Conservation (phyloP, 2,113 vertebrate species). For the Arothron firmamentum region DNA sequence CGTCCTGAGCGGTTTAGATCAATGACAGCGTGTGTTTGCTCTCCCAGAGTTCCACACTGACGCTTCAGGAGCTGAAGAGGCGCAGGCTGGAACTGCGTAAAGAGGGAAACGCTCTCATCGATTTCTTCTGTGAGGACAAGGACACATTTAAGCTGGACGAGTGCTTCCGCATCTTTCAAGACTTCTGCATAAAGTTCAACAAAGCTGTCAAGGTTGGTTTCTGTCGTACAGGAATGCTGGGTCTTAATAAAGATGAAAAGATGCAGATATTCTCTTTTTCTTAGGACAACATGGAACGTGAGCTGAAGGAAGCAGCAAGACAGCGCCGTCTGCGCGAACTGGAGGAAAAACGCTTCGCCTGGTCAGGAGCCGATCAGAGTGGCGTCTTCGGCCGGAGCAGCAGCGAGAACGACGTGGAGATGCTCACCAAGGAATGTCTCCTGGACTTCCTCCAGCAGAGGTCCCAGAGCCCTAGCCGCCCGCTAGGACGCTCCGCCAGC, state of each 20-base stretch:
- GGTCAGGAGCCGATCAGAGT: slow-evolving; percentile 75
- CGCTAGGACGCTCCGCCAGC: slow-evolving; percentile 80
- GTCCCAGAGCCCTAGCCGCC: slow-evolving; percentile 83
- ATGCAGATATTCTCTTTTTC: not conserved
- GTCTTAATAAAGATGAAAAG: not conserved
- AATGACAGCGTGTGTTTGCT: slow-evolving; percentile 9
- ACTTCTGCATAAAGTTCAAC: slow-evolving; percentile 92
- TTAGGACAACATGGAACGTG: slow-evolving; percentile 87
- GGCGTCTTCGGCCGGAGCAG: slow-evolving; percentile 85
- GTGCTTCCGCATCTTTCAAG: slow-evolving; percentile 94
- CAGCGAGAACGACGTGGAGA: slow-evolving; percentile 92
- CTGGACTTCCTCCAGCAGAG: slow-evolving; percentile 85
- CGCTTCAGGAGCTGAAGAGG: slow-evolving; percentile 83
- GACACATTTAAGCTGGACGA: slow-evolving; percentile 96
- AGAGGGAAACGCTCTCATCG: slow-evolving; percentile 87
- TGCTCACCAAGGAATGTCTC: slow-evolving; percentile 82
- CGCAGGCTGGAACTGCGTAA: slow-evolving; percentile 81
- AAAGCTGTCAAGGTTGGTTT: slow-evolving; percentile 90
- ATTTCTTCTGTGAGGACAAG: slow-evolving; percentile 98
- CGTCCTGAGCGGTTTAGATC: not conserved
- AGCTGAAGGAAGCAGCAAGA: slow-evolving; percentile 82
- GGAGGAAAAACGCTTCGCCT: slow-evolving; percentile 85
- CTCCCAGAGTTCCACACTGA: slow-evolving; percentile 80
- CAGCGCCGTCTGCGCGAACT: slow-evolving; percentile 81
- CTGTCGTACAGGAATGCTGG: not conserved